Percentiles rank a stretch among this genome's conserved stretches.
Evolutionary conservation across 2,888 invertebrate species (phyloP).

Genomic region (Habrosyne pyritoides): DNA sequence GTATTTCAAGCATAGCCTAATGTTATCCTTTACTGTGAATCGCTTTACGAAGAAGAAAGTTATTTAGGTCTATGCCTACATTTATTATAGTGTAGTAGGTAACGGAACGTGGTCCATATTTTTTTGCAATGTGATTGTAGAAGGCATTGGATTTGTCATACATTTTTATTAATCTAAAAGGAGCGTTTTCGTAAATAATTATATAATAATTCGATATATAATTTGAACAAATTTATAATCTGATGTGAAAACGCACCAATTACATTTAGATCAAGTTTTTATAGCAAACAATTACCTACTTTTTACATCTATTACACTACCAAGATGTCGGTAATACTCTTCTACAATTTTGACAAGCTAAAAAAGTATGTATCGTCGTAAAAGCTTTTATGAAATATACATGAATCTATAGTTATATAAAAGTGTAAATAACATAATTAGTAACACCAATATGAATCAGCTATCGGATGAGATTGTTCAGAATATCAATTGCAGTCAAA

Average conservation of each 20-base stretch:
- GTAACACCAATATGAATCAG: constrained; percentile 72
- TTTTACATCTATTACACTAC: constrained; percentile 57
- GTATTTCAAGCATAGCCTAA: no score
- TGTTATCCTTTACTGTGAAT: no score
- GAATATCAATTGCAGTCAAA: constrained; percentile 72
- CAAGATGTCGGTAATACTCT: constrained; percentile 81
- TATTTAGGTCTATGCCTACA: no score
- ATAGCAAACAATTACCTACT: constrained; percentile 50
- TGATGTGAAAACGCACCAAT: constrained; percentile 36
- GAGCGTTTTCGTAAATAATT: constrained; percentile 58
- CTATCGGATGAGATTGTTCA: constrained; percentile 68
- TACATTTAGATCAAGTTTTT: constrained; percentile 47
- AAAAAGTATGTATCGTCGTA: constrained; percentile 68
- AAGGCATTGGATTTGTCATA: constrained; percentile 56
- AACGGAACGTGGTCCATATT: constrained; percentile 45
- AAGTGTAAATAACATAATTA: constrained; percentile 77
- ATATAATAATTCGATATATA: constrained; percentile 48
- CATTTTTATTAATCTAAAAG: constrained; percentile 56
- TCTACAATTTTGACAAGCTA: constrained; percentile 76
- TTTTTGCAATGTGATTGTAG: constrained; percentile 80
- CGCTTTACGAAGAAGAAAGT: no score
- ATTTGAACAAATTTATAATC: constrained; percentile 41
- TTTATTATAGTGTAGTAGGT: neutral
- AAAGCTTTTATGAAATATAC: constrained; percentile 56
- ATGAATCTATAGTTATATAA: constrained; percentile 67